phyloP scores from a whole-genome alignment of 2,113 vertebrate genomes.

The Nyctereutes procyonoides region DNA sequence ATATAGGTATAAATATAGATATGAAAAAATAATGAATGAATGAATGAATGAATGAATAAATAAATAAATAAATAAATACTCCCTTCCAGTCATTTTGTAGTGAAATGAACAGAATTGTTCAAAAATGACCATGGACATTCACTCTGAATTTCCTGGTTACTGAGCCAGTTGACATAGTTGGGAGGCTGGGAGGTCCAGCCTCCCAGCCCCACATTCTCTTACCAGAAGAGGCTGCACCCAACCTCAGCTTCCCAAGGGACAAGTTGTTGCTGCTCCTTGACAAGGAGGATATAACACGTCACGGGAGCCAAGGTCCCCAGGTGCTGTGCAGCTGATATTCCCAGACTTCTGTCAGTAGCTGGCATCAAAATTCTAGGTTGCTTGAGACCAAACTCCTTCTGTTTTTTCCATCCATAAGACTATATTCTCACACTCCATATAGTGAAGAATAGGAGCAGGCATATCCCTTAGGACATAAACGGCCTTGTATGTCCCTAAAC shows the following conservation, averaged over 20 bases:
- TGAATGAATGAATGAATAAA: too few species aligned
- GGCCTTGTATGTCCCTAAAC: fast-evolving
- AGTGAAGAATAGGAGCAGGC: not conserved
- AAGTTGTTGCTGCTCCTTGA: not conserved
- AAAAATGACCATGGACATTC: not conserved
- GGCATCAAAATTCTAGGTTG: not conserved
- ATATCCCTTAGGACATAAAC: not conserved
- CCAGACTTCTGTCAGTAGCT: not conserved
- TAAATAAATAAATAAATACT: not conserved
- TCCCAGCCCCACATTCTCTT: fast-evolving
- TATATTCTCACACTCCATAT: not conserved
- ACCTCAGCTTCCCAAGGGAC: not conserved
- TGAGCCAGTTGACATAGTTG: not conserved
- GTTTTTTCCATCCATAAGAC: not conserved
- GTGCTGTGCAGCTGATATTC: not conserved
- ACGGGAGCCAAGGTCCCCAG: not conserved
- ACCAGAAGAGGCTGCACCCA: not conserved
- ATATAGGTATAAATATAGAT: not conserved
- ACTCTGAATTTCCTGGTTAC: not conserved
- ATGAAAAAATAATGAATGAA: not conserved
- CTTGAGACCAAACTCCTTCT: not conserved
- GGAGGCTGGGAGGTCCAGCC: too few species aligned
- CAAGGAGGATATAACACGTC: not conserved
- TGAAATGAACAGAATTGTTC: conserved; percentile 8
- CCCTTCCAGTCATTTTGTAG: not conserved